phyloP scores from a whole-genome alignment of 2,113 vertebrate genomes.

The Capricornis sumatraensis region DNA sequence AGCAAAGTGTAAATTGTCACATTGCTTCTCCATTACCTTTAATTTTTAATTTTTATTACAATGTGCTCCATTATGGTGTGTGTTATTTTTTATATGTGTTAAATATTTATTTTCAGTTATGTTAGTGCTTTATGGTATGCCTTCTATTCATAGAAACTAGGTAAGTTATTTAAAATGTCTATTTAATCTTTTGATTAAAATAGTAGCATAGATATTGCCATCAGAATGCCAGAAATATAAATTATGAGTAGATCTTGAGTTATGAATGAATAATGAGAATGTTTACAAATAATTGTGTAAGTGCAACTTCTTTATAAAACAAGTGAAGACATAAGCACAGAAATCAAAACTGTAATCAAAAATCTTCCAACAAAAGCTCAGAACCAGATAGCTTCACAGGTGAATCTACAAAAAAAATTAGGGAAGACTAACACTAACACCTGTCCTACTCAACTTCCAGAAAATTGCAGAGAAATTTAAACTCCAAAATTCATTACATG shows the following conservation, averaged over 20 bases:
- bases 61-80: not conserved
- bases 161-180: not conserved
- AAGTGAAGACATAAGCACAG: not conserved
- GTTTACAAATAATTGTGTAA: not conserved
- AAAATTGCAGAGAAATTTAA: not conserved
- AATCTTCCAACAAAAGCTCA: not conserved
- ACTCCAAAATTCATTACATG: not conserved
- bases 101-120: not conserved
- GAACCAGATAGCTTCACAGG: not conserved
- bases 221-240: not conserved
- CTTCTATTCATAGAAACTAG: not conserved
- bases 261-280: not conserved
- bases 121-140: not conserved
- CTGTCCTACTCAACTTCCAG: not conserved
- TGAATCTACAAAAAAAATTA: not conserved
- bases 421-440: not conserved
- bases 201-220: not conserved
- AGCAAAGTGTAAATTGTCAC: not conserved
- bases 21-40: not conserved
- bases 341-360: not conserved
- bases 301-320: not conserved
- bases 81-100: not conserved
- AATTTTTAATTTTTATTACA: not conserved
- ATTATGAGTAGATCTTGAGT: not conserved
- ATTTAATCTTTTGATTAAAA: not conserved